Evolutionary conservation across 2,797 vertebrate species (phyloP).

Genomic region (Craterocephalus amniculus): DNA sequence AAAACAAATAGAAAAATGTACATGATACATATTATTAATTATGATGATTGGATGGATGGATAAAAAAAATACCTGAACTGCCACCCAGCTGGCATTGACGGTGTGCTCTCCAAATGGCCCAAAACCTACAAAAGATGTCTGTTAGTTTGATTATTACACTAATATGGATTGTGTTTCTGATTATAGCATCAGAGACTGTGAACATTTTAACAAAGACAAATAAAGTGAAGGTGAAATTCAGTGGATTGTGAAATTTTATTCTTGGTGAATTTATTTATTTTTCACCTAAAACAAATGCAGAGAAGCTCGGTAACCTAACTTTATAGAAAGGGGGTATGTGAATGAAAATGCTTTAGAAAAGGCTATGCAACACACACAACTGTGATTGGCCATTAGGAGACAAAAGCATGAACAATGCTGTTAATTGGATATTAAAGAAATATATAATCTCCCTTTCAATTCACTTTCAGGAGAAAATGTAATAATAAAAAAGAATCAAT

Average conservation of each 20-base stretch:
- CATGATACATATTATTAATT: background rate
- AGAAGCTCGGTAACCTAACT: background rate
- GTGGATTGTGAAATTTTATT: background rate
- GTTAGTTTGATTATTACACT: constrained; percentile 12
- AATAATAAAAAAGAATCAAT: background rate
- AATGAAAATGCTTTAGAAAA: background rate
- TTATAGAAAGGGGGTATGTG: background rate
- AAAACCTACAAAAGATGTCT: constrained; percentile 86
- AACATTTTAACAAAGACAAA: background rate
- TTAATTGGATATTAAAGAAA: background rate
- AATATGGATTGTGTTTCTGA: background rate
- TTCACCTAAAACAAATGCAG: background rate
- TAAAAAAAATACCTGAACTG: constrained; percentile 89
- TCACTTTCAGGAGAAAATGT: background rate
- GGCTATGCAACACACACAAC: background rate
- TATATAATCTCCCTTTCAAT: background rate
- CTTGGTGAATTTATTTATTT: background rate
- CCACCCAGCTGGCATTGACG: constrained; percentile 95
- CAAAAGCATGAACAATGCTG: background rate
- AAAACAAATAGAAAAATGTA: background rate
- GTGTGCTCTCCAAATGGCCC: constrained; percentile 94
- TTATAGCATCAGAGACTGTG: background rate
- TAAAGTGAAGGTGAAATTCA: background rate
- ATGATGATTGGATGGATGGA: background rate
- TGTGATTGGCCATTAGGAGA: too few species aligned